Percentiles rank a stretch among this genome's conserved stretches.
phyloP scores from a whole-genome alignment of 2,888 invertebrate species.

The Boloria selene region DNA sequence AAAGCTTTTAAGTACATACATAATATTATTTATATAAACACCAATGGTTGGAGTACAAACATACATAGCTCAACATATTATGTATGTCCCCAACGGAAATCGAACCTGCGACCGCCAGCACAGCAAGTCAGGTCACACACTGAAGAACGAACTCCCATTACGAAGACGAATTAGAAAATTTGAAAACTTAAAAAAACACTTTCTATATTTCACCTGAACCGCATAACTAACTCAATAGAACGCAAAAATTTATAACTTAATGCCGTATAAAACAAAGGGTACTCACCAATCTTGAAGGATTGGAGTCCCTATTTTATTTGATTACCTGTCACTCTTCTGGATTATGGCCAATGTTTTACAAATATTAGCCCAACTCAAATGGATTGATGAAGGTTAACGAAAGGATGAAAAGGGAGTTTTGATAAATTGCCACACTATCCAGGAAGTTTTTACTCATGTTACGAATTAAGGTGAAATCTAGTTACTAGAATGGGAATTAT shows the following conservation, averaged over 20 bases:
- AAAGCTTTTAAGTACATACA: no score
- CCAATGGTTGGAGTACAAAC: no score
- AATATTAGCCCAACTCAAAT: constrained; percentile 50
- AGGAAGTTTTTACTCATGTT: neutral
- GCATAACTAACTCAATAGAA: constrained; percentile 10
- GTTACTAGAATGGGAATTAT: neutral
- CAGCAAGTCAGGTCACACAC: no score
- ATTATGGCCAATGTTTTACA: constrained; percentile 68
- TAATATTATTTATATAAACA: no score
- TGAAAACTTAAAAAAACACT: no score
- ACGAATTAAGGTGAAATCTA: neutral
- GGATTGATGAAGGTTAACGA: constrained; percentile 31
- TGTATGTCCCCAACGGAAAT: no score
- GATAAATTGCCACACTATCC: constrained; percentile 25
- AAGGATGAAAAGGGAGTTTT: constrained; percentile 17
- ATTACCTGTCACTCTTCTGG: constrained; percentile 61
- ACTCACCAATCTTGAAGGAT: constrained; percentile 64
- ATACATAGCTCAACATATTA: no score
- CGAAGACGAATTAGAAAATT: no score
- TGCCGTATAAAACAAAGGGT: constrained; percentile 50
- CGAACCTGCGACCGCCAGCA: no score
- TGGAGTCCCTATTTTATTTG: constrained; percentile 68
- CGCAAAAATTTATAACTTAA: constrained; percentile 37
- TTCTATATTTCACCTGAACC: no score
- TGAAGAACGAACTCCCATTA: no score